Evolutionary conservation across 2,888 invertebrate species (phyloP).

Genomic region (Pachycephus smyrnensis): DNA sequence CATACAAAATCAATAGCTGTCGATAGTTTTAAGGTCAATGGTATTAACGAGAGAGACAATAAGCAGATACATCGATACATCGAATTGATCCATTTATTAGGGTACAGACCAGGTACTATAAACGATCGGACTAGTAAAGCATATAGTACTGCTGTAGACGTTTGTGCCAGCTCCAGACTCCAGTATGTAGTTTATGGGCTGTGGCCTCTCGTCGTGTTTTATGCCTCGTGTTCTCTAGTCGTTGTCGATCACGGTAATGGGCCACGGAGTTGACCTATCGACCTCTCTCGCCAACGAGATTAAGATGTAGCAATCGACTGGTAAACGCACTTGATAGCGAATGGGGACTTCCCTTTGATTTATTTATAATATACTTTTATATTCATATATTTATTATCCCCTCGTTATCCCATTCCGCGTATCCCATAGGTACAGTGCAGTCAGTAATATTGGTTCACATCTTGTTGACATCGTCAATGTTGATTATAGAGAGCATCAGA

Average conservation of each 20-base stretch:
- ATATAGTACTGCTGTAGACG: background rate
- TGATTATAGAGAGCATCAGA: background rate
- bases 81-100: background rate
- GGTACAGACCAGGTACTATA: background rate
- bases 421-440: background rate
- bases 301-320: slow-evolving; percentile 22
- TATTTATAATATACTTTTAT: background rate
- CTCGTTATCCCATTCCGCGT: background rate
- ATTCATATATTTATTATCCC: background rate
- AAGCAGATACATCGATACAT: background rate
- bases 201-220: slow-evolving; percentile 9
- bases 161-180: background rate
- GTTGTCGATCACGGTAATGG: slow-evolving; percentile 26
- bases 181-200: background rate
- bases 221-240: slow-evolving; percentile 24
- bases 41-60: background rate
- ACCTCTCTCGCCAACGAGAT: slow-evolving; percentile 21
- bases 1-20: background rate
- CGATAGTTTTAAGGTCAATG: background rate
- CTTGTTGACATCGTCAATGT: background rate
- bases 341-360: background rate
- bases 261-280: slow-evolving; percentile 24
- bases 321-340: background rate
- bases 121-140: background rate
- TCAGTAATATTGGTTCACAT: background rate